phyloP scores from a whole-genome alignment of 2,888 invertebrate genomes.

The Limnephilus rhombicus region DNA sequence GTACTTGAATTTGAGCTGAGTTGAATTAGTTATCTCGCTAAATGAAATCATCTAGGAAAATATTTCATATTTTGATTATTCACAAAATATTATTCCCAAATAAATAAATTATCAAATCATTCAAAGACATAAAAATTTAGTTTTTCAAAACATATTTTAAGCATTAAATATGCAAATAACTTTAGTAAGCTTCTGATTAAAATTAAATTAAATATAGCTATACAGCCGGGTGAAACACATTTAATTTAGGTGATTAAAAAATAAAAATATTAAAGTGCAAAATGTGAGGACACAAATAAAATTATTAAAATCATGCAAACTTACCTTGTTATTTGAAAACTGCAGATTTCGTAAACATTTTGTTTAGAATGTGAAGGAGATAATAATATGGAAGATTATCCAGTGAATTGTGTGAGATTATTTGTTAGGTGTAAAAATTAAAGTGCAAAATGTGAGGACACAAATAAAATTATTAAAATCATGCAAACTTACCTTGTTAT shows the following conservation, averaged over 20 bases:
- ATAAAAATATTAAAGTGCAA: slow-evolving; percentile 2
- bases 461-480: too few species aligned
- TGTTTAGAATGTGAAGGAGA: slow-evolving; percentile 7
- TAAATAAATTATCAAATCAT: not conserved
- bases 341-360: not conserved
- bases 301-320: slow-evolving; percentile 23
- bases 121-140: not conserved
- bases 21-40: too few species aligned
- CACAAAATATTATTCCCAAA: not conserved
- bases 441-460: too few species aligned
- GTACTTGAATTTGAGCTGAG: too few species aligned
- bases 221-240: not conserved
- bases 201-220: not conserved
- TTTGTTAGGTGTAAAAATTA: too few species aligned
- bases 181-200: not conserved
- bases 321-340: slow-evolving; percentile 12
- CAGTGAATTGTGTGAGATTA: too few species aligned
- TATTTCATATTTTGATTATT: not conserved
- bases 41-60: not conserved
- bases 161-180: not conserved
- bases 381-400: not conserved
- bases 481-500: too few species aligned
- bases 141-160: not conserved
- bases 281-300: not conserved
- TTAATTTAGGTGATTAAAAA: not conserved